Evolutionary conservation across 2,797 vertebrate species (phyloP).

Genomic region (Anguilla anguilla): DNA sequence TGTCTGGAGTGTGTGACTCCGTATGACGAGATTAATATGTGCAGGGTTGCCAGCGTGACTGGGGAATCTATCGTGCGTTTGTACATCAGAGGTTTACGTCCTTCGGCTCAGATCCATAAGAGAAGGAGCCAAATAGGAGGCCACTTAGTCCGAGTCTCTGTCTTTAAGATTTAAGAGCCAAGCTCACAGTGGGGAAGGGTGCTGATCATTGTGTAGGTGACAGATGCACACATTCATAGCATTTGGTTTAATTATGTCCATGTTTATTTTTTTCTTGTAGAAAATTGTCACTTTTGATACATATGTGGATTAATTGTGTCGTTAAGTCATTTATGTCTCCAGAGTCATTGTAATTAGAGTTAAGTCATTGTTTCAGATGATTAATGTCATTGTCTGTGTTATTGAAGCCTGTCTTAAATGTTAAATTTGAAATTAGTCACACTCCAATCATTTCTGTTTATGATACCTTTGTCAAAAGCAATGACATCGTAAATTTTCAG

Average conservation of each 20-base stretch:
- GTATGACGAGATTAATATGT: background rate
- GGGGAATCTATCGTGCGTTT: background rate
- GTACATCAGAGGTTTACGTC: background rate
- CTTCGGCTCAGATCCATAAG: background rate
- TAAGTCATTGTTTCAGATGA: constrained; percentile 71
- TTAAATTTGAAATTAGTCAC: constrained; percentile 75
- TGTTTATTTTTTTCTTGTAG: constrained; percentile 10
- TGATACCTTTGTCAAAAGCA: constrained; percentile 69
- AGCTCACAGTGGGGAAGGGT: background rate
- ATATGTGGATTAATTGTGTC: constrained; percentile 9
- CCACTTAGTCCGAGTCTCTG: background rate
- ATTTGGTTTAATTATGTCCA: background rate
- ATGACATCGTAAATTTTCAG: constrained; percentile 12
- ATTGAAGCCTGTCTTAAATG: constrained; percentile 71
- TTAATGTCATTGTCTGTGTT: constrained; percentile 62
- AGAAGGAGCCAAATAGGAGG: background rate
- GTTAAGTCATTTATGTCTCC: constrained; percentile 60
- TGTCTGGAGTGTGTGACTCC: background rate
- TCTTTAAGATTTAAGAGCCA: background rate
- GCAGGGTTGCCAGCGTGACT: background rate
- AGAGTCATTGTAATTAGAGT: constrained; percentile 78
- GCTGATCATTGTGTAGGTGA: background rate
- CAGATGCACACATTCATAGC: constrained; percentile 12
- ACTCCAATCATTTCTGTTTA: constrained; percentile 67
- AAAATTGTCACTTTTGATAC: constrained; percentile 5